Percentiles rank a stretch among this genome's conserved stretches.
Evolutionary conservation across 2,113 vertebrate genomes (phyloP).

Genomic region (Globicephala melas): DNA sequence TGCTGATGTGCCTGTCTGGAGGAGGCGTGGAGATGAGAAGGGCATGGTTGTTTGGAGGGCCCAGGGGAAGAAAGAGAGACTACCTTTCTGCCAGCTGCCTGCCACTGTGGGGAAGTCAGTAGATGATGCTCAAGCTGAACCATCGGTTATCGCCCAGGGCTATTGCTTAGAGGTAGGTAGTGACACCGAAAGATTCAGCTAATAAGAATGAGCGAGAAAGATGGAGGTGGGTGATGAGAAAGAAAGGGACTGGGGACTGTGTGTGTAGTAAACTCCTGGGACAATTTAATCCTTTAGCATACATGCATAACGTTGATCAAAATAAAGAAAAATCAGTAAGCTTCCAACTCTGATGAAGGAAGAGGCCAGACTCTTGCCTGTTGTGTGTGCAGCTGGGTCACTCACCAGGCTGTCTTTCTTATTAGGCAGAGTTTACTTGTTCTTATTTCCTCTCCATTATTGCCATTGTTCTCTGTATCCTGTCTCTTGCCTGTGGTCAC

Average conservation of each 20-base stretch:
- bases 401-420: not conserved
- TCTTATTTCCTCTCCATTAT: not conserved
- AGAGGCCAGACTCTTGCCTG: accelerated
- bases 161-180: not conserved
- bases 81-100: not conserved
- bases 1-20: not conserved
- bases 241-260: not conserved
- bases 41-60: accelerated
- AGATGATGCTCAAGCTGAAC: not conserved
- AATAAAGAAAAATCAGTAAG: no score
- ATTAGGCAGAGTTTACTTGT: accelerated
- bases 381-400: accelerated
- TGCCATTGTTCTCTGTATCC: not conserved
- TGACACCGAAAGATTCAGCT: accelerated
- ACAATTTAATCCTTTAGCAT: accelerated
- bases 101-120: not conserved
- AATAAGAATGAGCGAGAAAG: no score
- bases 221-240: accelerated
- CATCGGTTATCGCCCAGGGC: not conserved
- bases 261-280: accelerated
- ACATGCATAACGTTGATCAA: accelerated
- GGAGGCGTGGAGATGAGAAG: not conserved
- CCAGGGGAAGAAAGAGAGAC: not conserved
- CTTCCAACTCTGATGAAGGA: accelerated
- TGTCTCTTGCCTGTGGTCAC: not conserved